Evolutionary conservation across 2,888 invertebrate genomes (phyloP).

Genomic region (Cyrtodaria siliqua): DNA sequence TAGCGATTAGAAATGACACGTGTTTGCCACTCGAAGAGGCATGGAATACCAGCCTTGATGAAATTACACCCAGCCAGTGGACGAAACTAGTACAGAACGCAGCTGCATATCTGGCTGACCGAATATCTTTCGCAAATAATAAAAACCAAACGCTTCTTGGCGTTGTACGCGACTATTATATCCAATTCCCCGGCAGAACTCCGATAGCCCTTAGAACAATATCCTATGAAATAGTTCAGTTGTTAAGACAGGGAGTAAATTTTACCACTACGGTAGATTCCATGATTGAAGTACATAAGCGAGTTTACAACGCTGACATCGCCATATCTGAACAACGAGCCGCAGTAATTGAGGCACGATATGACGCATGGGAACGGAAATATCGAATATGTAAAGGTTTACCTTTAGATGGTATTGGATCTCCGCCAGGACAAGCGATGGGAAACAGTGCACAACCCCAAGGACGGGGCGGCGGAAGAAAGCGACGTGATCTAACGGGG

Average conservation of each 20-base stretch:
- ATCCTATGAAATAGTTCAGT: not conserved
- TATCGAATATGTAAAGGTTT: too few relatives aligned
- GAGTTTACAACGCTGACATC: conserved; percentile 9
- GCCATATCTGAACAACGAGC: conserved; percentile 1
- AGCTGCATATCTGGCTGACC: not conserved
- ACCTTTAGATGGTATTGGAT: too few relatives aligned
- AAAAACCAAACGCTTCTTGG: not conserved
- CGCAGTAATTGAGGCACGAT: not conserved
- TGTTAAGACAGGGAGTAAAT: not conserved
- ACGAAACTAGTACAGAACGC: conserved; percentile 1
- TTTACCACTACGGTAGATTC: not conserved
- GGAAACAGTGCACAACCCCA: not conserved
- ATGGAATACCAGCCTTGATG: conserved; percentile 21
- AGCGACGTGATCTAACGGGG: not conserved
- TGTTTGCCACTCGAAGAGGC: conserved; percentile 37
- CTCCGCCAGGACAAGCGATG: not conserved
- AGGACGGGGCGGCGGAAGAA: not conserved
- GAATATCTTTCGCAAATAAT: not conserved
- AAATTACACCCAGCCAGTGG: conserved; percentile 25
- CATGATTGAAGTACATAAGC: conserved; percentile 4
- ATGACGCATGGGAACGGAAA: conserved; percentile 5
- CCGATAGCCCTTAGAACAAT: not conserved
- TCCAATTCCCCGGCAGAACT: too few relatives aligned
- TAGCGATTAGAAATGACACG: conserved; percentile 26
- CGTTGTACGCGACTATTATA: not conserved